Evolutionary conservation across 2,797 vertebrate species (phyloP).

Genomic region (Eospalax fontanierii): DNA sequence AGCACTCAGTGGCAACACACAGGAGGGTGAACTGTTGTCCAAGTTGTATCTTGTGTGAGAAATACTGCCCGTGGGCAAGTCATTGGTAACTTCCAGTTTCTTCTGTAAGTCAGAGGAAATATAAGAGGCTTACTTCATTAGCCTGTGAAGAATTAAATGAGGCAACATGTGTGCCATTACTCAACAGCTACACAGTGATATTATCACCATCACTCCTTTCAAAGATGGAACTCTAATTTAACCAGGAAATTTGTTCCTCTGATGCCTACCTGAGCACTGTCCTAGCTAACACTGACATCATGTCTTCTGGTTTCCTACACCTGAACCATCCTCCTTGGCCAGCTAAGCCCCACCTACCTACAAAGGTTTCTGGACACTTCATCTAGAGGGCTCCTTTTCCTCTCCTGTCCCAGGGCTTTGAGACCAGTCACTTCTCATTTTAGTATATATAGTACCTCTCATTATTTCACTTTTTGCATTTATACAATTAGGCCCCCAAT

Average conservation of each 20-base stretch:
- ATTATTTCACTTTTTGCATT: background rate
- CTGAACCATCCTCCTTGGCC: background rate
- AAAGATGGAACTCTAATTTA: background rate
- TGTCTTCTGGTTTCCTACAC: background rate
- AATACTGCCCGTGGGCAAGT: background rate
- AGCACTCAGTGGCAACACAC: background rate
- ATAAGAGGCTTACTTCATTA: background rate
- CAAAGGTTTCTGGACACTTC: background rate
- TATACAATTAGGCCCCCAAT: background rate
- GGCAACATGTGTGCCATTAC: background rate
- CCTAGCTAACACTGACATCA: background rate
- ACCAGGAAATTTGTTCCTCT: background rate
- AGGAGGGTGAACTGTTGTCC: background rate
- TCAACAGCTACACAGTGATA: background rate
- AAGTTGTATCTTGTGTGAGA: background rate
- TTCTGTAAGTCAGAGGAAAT: background rate
- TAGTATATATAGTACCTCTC: background rate
- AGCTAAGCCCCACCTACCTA: background rate
- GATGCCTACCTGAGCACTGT: background rate
- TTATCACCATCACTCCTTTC: background rate
- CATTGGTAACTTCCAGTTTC: background rate
- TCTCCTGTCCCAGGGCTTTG: background rate
- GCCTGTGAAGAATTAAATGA: background rate
- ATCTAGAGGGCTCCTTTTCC: background rate
- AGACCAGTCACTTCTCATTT: background rate